Conservation (phyloP, 2,888 invertebrate genomes). For the Caenorhabditis afra region DNA sequence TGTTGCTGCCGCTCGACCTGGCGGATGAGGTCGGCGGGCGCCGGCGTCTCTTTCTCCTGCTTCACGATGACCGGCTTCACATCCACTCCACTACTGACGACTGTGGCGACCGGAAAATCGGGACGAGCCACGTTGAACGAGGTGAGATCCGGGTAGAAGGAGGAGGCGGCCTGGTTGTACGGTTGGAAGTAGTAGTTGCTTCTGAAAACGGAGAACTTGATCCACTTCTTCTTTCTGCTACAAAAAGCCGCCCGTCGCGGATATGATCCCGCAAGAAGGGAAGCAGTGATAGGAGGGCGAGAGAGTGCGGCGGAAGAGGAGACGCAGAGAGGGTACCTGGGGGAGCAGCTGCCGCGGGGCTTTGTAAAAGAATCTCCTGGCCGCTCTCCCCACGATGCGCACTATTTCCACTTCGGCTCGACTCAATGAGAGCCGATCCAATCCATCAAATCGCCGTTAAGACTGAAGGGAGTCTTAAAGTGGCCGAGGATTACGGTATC, state of each 20-base stretch:
- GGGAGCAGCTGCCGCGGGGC: slow-evolving; percentile 1
- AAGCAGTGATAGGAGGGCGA: neutral
- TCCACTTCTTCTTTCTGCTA: neutral
- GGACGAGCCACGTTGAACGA: slow-evolving; percentile 25
- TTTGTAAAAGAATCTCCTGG: slow-evolving; percentile 31
- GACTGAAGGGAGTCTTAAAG: neutral
- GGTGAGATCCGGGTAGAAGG: slow-evolving; percentile 50
- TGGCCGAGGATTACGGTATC: slow-evolving; percentile 31
- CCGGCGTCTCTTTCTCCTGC: slow-evolving; percentile 33
- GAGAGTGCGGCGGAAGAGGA: neutral
- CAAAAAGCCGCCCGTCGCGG: neutral
- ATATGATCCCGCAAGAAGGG: slow-evolving; percentile 6
- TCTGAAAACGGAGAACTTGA: slow-evolving; percentile 33
- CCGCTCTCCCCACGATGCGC: slow-evolving; percentile 6
- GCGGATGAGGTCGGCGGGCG: slow-evolving; percentile 9
- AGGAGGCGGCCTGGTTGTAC: slow-evolving; percentile 27
- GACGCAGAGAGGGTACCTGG: slow-evolving; percentile 5
- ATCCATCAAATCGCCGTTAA: slow-evolving; percentile 50
- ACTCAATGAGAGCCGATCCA: slow-evolving; percentile 4
- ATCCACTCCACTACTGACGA: slow-evolving; percentile 5
- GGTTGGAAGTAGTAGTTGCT: slow-evolving; percentile 51
- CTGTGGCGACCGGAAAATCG: slow-evolving; percentile 34
- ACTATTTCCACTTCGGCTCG: slow-evolving; percentile 10
- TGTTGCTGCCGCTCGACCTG: slow-evolving; percentile 3
- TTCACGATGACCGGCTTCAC: slow-evolving; percentile 31